Conservation (phyloP, 2,888 invertebrate species). For the Bibio marci region DNA sequence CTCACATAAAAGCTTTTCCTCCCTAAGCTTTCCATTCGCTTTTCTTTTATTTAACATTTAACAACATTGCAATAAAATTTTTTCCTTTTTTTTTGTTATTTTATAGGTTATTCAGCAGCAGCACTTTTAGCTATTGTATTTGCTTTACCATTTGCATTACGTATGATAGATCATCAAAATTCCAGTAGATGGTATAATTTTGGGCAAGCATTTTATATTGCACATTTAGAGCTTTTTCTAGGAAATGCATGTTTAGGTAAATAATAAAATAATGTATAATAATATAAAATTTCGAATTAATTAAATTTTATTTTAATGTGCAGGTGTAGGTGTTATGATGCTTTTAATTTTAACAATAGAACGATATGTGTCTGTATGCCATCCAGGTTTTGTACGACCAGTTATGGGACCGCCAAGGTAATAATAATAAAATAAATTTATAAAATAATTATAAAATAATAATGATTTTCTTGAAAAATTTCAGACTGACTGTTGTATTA, state of each 20-base stretch:
- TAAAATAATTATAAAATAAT: neutral
- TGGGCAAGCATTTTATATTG: constrained; percentile 48
- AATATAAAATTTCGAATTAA: neutral
- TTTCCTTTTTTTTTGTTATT: too few relatives aligned
- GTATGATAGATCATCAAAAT: constrained; percentile 46
- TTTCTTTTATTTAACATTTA: neutral
- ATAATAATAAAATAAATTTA: constrained; percentile 7
- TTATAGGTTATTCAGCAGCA: constrained; percentile 57
- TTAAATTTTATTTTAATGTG: neutral
- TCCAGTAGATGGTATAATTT: constrained; percentile 45
- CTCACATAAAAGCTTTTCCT: too few relatives aligned
- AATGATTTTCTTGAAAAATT: neutral
- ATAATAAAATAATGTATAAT: too few relatives aligned
- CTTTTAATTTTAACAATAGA: constrained; percentile 55
- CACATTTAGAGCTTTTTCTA: constrained; percentile 50
- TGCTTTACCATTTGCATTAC: constrained; percentile 48
- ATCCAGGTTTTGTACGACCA: constrained; percentile 48
- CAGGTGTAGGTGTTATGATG: constrained; percentile 59
- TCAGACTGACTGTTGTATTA: constrained; percentile 38
- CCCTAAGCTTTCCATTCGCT: too few relatives aligned
- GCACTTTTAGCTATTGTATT: constrained; percentile 54
- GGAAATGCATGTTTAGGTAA: constrained; percentile 51
- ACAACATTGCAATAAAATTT: neutral
- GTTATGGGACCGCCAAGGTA: constrained; percentile 44
- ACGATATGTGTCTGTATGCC: constrained; percentile 57